Base-by-base conservation (phyloP, 2,113 vertebrate species). In the Plectropomus leopardus region DNA sequence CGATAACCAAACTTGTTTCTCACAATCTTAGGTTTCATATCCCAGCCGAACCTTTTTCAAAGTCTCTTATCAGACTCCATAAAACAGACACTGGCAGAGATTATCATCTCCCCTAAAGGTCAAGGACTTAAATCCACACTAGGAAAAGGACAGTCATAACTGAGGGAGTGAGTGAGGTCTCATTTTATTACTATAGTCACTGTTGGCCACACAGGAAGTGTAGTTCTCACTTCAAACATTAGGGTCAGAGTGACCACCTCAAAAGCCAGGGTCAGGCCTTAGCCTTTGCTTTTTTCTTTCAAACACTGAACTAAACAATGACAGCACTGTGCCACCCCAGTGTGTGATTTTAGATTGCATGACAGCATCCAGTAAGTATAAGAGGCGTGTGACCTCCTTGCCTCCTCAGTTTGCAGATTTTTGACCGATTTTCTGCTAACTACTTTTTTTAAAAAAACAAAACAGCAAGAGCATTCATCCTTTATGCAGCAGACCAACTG, bases 51-150 rank as follows among this genome's bases (percentile, higher is more conserved):
- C 28, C 30, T 8, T 1, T 40, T 40, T 40, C 1, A 40, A 40
- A 40, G 19, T 60, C 40, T 57, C 63, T 80, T 75, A 60, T 76
- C 72, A 61, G 45, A 72, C 28, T 61, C 34, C 5, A 28, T 72
- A 60, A 72, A 66, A 74, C 9, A 44, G 42, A 51, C 14, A 28
- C 47, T 10, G 40, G 21, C 9, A 13, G 23, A 70, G 74, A 72
- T 65, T 21, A 66, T 60, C 7, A 69, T 76, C 60, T 68, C 68
- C 34, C 58, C 10, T 10, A 57, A 88, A 68, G 80, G 73, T 78
- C 86, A 75, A 59, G 45, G 68, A 69, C 57, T 23, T 32, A 7
- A 59, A 68, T 28, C 54, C 64, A 60, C 24, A 30, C 55, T 16
- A 21, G 24, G 14, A 65, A 83, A 76, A 48, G 8, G 30, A 36